Evolutionary conservation across 2,888 invertebrate genomes (phyloP).

Genomic region (Scaptodrosophila latifasciaeformis): DNA sequence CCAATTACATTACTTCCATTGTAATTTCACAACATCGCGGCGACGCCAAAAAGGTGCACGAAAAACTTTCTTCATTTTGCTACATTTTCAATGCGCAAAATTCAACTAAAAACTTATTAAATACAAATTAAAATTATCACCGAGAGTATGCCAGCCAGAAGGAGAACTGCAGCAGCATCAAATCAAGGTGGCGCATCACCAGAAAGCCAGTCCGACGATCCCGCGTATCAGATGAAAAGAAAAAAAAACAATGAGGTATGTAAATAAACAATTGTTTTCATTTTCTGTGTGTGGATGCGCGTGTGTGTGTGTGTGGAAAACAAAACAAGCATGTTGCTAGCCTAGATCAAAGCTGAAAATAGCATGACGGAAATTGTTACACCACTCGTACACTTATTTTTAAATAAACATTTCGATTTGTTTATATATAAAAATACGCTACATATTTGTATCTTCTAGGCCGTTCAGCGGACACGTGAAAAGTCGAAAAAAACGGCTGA

Average conservation of each 20-base stretch:
- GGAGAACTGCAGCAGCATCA: constrained; percentile 56
- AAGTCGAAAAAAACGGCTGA: constrained; percentile 71
- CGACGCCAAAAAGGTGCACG: too few relatives aligned
- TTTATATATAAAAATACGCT: background rate
- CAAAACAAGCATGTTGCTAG: constrained; percentile 34
- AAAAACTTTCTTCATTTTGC: constrained; percentile 12
- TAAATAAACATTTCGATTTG: constrained; percentile 9
- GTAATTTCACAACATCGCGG: constrained; percentile 52
- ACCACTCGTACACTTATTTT: constrained; percentile 4
- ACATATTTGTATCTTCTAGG: constrained; percentile 45
- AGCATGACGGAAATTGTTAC: constrained; percentile 26
- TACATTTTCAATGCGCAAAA: constrained; percentile 30
- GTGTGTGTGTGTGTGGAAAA: background rate
- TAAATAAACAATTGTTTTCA: background rate
- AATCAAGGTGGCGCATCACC: constrained; percentile 26
- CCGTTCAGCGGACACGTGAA: constrained; percentile 72
- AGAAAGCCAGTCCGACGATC: constrained; percentile 60
- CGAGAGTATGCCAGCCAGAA: constrained; percentile 72
- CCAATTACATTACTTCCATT: constrained; percentile 41
- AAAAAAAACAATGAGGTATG: constrained; percentile 73
- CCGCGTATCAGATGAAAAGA: constrained; percentile 71
- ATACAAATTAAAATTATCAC: constrained; percentile 70
- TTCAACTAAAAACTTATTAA: constrained; percentile 32
- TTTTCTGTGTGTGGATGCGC: too few relatives aligned
- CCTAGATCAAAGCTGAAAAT: constrained; percentile 42